phyloP scores from a whole-genome alignment of 2,797 vertebrate species.

The Ciconia nigra region DNA sequence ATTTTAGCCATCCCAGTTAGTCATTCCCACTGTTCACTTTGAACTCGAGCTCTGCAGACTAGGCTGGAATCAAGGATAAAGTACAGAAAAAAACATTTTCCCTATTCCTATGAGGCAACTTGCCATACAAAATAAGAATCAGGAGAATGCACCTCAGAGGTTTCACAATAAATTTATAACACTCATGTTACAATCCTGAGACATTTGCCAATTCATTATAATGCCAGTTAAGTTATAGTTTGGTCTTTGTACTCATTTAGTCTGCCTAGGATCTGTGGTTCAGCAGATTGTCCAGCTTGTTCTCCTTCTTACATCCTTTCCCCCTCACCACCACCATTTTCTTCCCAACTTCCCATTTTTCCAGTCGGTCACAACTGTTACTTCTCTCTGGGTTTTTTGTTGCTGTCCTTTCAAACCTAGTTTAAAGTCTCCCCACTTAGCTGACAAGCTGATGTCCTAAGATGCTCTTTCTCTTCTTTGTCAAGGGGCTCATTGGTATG shows the following conservation, averaged over 20 bases:
- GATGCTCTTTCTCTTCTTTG: neutral
- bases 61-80: neutral
- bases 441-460: neutral
- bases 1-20: neutral
- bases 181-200: neutral
- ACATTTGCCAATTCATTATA: neutral
- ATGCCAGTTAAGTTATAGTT: neutral
- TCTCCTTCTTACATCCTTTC: neutral
- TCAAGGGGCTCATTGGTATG: neutral
- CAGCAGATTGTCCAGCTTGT: neutral
- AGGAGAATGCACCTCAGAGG: neutral
- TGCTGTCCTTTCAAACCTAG: neutral
- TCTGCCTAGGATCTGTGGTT: neutral
- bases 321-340: neutral
- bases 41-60: neutral
- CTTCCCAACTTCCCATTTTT: neutral
- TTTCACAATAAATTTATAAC: neutral
- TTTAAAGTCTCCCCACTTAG: neutral
- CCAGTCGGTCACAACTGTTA: neutral
- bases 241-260: neutral
- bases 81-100: neutral
- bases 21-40: neutral
- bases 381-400: neutral
- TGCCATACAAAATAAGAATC: neutral
- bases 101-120: neutral